Evolutionary conservation across 2,888 invertebrate species (phyloP), one percentile per base, ranked within the genome.

Genomic region (Platerodrilus igneus): DNA sequence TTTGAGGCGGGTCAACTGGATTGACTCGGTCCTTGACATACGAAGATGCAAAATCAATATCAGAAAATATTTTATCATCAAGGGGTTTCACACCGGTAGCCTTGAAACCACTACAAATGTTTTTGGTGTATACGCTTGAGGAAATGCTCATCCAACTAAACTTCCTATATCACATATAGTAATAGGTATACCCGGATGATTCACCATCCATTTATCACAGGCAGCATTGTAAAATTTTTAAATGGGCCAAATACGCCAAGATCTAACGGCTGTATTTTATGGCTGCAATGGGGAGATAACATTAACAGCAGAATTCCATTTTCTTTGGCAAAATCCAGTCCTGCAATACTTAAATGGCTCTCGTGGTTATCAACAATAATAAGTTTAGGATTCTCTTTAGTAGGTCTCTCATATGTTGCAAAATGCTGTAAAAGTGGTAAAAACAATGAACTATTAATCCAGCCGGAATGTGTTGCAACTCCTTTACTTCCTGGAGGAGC

Each of bases 341-440:
- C 23, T 8, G 23, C 23, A 5, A 23, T 6, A 10, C 23, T 23
- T 23, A 8, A 10, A 23, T 23, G 23, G n/a, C 23, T 23, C n/a
- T 23, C 23, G 23, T 23, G 23, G 10, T 23, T 23, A 23, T 23
- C 23, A 10, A 23, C n/a, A 8, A 23, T 8, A 23, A 8, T 6
- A 23, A 23, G 23, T 23, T 23, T 23, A 4, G 23, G 23, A 23
- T 23, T 23, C 23, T 23, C 23, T 28, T 50, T 52, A 4, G 48
- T 45, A 19, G 51, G 52, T 34, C 49, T 53, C 10, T 41, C 46
- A 45, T 51, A 49, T 27, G 54, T 37, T 3, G 57, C 49, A 40
- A 63, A 62, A 47, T 62, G 55, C 6, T 50, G n/a, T 6, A 58
- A 18, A 21, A 45, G 49, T 9, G 44, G 26, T 28, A 50, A 27